Evolutionary conservation across 2,888 invertebrate genomes (phyloP), one percentile per base, ranked within the genome.

Genomic region (Pteria penguin): DNA sequence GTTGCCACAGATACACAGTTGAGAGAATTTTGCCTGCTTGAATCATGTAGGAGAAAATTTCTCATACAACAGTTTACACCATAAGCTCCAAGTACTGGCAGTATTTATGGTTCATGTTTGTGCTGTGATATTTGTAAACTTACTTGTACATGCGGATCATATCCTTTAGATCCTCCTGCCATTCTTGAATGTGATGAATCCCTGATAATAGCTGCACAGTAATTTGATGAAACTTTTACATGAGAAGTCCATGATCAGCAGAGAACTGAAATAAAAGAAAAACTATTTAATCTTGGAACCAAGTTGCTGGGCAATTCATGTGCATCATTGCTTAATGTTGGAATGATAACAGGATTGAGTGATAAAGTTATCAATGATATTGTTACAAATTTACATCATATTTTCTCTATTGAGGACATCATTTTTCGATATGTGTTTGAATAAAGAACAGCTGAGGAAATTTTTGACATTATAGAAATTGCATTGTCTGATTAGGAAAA

Each of bases 321-420:
- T n/a, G n/a, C n/a, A 58, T 69, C 69, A 22, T 58, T 69, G 36
- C 26, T 69, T 24, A 69, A 69, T 57, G 36, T 32, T 22, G 69
- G 60, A 27, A 22, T 69, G 18, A 18, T 69, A 24, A 69, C 69
- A 33, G 57, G 54, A 14, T 32, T 68, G 8, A 68, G 68, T 27
- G 27, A 68, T 32, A 55, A 54, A 68, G 54, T 68, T 14, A 57
- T 68, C 18, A 22, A 26, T 55, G 54, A 54, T 55, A 54, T 68
- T 29, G 54, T 68, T 29, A 26, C 27, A 26, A 55, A 68, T 68
- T 14, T 55, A 18, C 68, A 68, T 29, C 57, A 68, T 27, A 57
- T 68, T 31, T 54, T 54, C 8, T 26, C 22, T 57, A n/a, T 54
- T 29, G 60, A 60, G 22, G 60, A 60, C 27, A 22, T 60, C 18